These are phyloP conservation scores for Porites evermanni DNA, from an alignment of 92 coral and sea anemone genomes.

Conservation along the genomic window DNA sequence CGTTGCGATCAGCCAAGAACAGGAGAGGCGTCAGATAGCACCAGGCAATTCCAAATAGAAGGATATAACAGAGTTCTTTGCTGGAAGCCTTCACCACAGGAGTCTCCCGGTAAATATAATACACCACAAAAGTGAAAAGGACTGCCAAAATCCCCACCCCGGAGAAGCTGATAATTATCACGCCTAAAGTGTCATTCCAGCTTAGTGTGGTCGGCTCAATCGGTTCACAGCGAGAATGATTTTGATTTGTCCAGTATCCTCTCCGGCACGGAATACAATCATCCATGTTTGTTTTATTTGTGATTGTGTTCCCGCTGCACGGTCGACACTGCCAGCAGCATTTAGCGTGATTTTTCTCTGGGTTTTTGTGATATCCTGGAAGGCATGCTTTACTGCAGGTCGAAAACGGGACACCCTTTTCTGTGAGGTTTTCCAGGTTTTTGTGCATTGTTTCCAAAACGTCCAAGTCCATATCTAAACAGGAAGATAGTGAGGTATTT, in stretches of 20 bases:
- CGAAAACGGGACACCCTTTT: constrained; percentile 54
- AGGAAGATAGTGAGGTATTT: constrained; percentile 6
- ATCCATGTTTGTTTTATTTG: constrained; percentile 70
- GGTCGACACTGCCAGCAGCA: constrained; percentile 90
- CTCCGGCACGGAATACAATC: constrained; percentile 78
- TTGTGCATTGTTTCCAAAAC: not conserved
- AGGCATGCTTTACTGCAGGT: constrained; percentile 70
- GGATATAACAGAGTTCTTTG: constrained; percentile 83
- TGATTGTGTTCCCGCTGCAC: constrained; percentile 71
- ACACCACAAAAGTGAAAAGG: constrained; percentile 65
- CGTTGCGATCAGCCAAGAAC: constrained; percentile 71
- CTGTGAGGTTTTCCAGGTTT: constrained; percentile 16
- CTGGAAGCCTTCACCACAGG: constrained; percentile 94
- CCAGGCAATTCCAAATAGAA: constrained; percentile 82
- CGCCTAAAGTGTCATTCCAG: constrained; percentile 71
- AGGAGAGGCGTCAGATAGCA: constrained; percentile 75
- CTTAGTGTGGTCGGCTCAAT: constrained; percentile 72
- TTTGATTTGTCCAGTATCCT: constrained; percentile 76
- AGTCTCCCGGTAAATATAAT: constrained; percentile 73
- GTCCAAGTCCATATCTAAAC: constrained; percentile 17
- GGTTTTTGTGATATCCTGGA: constrained; percentile 77
- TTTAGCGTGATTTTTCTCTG: constrained; percentile 69
- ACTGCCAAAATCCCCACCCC: constrained; percentile 72
- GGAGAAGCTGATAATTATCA: constrained; percentile 62
- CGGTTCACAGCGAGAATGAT: constrained; percentile 74